phyloP scores from a whole-genome alignment of 2,888 invertebrate species.

The Byasa hedistus region DNA sequence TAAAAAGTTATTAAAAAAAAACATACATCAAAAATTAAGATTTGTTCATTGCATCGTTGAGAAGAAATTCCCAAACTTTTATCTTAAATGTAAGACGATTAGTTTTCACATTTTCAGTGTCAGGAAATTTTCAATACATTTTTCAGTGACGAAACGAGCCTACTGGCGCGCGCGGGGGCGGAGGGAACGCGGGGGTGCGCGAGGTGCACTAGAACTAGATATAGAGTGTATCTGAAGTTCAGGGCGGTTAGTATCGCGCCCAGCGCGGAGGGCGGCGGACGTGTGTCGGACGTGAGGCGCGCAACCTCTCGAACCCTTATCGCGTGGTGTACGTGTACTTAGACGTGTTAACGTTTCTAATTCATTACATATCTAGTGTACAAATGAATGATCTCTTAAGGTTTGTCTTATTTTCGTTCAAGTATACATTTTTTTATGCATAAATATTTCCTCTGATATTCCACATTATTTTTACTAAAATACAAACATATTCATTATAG shows the following conservation, averaged over 20 bases:
- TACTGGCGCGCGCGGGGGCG: conserved; percentile 56
- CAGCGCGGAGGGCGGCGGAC: conserved; percentile 55
- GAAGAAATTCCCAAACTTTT: too few relatives aligned
- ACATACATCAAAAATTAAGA: too few relatives aligned
- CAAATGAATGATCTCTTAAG: conserved; percentile 37
- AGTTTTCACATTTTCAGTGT: too few relatives aligned
- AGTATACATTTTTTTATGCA: neutral
- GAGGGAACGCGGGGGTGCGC: conserved; percentile 49
- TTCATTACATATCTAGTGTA: conserved; percentile 34
- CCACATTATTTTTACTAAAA: neutral
- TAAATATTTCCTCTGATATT: neutral
- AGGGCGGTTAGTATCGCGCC: conserved; percentile 61
- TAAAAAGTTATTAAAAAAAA: too few relatives aligned
- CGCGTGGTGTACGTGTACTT: conserved; percentile 38
- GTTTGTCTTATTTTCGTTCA: conserved; percentile 36
- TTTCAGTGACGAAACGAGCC: conserved; percentile 39
- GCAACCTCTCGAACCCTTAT: conserved; percentile 36
- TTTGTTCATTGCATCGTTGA: too few relatives aligned
- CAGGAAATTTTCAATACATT: conserved; percentile 35
- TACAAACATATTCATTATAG: neutral
- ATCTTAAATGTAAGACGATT: too few relatives aligned
- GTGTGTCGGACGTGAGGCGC: conserved; percentile 38
- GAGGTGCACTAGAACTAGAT: conserved; percentile 61
- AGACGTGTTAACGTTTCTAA: conserved; percentile 36
- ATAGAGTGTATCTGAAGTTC: conserved; percentile 45